A percentile compares a stretch with the other conserved stretches of the same genome.
These are phyloP conservation scores for Caerostris extrusa DNA, from an alignment of 1,140 invertebrate genomes.

Conservation along the genomic window DNA sequence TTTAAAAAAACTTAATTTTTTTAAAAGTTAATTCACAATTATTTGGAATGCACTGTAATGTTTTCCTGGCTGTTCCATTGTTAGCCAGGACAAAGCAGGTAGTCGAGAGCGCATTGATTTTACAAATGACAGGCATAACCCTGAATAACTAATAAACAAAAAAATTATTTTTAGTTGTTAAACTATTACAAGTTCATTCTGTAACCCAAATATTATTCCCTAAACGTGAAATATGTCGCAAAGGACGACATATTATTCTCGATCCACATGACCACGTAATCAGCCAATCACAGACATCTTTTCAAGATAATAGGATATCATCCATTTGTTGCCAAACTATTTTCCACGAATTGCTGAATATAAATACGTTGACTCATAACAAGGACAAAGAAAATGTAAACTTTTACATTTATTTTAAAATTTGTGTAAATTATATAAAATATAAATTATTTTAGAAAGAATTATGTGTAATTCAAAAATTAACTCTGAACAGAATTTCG, in stretches of 20 bases:
- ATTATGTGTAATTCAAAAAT: no score
- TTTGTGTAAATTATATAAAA: no score
- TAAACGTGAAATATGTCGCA: constrained; percentile 60
- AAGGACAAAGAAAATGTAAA: not conserved
- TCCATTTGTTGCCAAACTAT: constrained; percentile 45
- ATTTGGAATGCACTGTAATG: constrained; percentile 57
- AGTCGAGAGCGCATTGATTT: not conserved
- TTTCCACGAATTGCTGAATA: not conserved
- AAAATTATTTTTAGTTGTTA: constrained; percentile 36
- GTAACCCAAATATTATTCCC: constrained; percentile 22
- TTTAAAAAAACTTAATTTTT: constrained; percentile 57
- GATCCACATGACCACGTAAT: constrained; percentile 71
- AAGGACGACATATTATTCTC: constrained; percentile 71
- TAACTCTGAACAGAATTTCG: no score
- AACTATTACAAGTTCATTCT: constrained; percentile 41
- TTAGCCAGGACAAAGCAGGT: constrained; percentile 61
- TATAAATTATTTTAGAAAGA: not conserved
- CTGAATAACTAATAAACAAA: constrained; percentile 29
- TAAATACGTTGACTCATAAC: constrained; percentile 2
- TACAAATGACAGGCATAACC: constrained; percentile 32
- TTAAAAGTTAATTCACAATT: constrained; percentile 13
- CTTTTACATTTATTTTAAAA: no score
- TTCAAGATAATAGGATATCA: constrained; percentile 68
- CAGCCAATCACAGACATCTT: constrained; percentile 59
- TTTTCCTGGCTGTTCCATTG: constrained; percentile 69